Evolutionary conservation across 2,888 invertebrate genomes (phyloP).

Genomic region (Dicyrtomina minuta): DNA sequence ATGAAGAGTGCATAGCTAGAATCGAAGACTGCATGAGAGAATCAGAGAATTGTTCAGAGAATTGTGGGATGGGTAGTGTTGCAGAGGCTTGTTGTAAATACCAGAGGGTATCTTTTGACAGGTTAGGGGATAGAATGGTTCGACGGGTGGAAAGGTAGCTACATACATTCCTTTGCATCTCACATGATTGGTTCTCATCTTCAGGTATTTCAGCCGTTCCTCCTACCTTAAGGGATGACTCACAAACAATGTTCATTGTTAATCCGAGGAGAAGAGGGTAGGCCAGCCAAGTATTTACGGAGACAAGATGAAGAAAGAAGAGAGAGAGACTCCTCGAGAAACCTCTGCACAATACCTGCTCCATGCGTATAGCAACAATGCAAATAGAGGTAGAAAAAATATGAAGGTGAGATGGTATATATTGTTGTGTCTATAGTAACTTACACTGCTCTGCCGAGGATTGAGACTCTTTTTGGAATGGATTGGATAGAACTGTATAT

Average conservation of each 20-base stretch:
- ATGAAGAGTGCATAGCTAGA: not conserved
- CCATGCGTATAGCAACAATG: too few species aligned
- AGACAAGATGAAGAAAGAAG: too few species aligned
- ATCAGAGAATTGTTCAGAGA: slow-evolving; percentile 28
- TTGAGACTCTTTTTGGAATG: not conserved
- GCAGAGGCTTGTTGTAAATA: slow-evolving; percentile 51
- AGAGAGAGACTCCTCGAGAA: too few species aligned
- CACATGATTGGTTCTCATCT: slow-evolving; percentile 52
- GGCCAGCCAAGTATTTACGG: too few species aligned
- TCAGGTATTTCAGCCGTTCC: slow-evolving; percentile 47
- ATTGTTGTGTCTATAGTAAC: too few species aligned
- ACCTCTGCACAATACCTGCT: too few species aligned
- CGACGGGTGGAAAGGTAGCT: slow-evolving; percentile 46
- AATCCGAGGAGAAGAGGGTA: too few species aligned
- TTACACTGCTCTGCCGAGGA: too few species aligned
- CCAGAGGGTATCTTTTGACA: slow-evolving; percentile 53
- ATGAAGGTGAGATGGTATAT: too few species aligned
- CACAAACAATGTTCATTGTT: not conserved
- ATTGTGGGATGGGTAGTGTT: slow-evolving; percentile 38
- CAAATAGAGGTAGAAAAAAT: too few species aligned
- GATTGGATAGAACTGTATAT: not conserved
- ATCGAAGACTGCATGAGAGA: slow-evolving; percentile 1
- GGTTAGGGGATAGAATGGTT: slow-evolving; percentile 40
- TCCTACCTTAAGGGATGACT: slow-evolving; percentile 39
- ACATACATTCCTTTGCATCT: slow-evolving; percentile 47